Conservation (phyloP, 2,797 vertebrate species). For the Threskiornis aethiopicus region DNA sequence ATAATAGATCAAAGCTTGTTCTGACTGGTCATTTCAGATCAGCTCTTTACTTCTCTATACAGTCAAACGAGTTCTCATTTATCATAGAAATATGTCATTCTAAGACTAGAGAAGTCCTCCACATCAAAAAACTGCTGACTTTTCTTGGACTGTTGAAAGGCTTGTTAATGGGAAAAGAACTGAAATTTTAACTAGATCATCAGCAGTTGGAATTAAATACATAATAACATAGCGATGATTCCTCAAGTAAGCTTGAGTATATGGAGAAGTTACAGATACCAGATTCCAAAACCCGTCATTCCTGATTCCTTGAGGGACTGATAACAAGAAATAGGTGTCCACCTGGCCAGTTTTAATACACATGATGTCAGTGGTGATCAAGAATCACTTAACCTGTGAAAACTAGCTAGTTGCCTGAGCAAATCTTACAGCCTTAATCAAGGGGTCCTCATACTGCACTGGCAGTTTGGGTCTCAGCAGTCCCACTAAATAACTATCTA, state of each 20-base stretch:
- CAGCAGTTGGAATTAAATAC: not conserved
- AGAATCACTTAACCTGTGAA: not conserved
- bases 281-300: not conserved
- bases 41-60: not conserved
- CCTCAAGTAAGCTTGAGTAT: not conserved
- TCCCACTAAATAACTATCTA: not conserved
- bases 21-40: not conserved
- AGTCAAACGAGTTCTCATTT: not conserved
- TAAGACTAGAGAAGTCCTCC: not conserved
- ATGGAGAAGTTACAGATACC: not conserved
- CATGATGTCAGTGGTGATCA: not conserved
- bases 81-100: constrained; percentile 8
- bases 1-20: not conserved
- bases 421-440: not conserved
- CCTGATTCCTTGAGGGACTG: not conserved
- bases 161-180: not conserved
- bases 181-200: not conserved
- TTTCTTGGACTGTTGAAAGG: not conserved
- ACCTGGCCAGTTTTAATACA: not conserved
- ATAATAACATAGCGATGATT: not conserved
- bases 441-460: not conserved
- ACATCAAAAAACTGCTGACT: not conserved
- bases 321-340: not conserved
- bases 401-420: not conserved
- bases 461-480: not conserved